These are phyloP conservation scores for Conomelus anceps DNA, from an alignment of 2,888 invertebrate genomes.

Conservation along the genomic window DNA sequence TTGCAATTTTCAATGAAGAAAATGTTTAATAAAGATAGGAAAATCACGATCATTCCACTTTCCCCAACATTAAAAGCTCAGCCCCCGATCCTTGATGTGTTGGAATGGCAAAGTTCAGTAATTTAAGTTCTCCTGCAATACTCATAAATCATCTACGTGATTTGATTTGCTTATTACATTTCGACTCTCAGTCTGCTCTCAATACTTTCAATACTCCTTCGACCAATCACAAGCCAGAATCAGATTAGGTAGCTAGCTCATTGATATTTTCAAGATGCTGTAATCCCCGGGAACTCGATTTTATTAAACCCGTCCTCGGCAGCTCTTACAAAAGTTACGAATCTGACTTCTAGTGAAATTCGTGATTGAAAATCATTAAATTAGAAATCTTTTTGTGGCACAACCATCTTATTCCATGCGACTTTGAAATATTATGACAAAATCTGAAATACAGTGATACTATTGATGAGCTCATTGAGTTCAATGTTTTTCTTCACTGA, in stretches of 20 bases:
- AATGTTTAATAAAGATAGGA: background rate
- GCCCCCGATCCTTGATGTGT: background rate
- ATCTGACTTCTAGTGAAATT: background rate
- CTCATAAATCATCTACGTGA: background rate
- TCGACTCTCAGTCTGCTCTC: background rate
- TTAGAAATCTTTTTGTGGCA: no score
- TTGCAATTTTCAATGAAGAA: no score
- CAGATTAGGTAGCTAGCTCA: background rate
- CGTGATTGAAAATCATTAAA: background rate
- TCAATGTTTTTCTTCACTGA: no score
- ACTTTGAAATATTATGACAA: no score
- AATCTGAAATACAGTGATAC: no score
- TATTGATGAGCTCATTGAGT: no score
- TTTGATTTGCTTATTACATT: background rate
- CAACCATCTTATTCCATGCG: no score
- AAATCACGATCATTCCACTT: background rate
- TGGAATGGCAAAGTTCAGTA: background rate
- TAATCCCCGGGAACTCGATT: background rate
- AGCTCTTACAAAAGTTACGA: background rate
- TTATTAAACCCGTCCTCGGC: background rate
- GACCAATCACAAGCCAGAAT: background rate
- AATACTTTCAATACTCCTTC: background rate
- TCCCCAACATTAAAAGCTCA: background rate
- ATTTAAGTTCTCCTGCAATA: background rate
- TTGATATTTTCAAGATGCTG: background rate